These are phyloP conservation scores for Hypselothyrea guttata DNA, from an alignment of 2,888 invertebrate genomes.

Conservation along the genomic window DNA sequence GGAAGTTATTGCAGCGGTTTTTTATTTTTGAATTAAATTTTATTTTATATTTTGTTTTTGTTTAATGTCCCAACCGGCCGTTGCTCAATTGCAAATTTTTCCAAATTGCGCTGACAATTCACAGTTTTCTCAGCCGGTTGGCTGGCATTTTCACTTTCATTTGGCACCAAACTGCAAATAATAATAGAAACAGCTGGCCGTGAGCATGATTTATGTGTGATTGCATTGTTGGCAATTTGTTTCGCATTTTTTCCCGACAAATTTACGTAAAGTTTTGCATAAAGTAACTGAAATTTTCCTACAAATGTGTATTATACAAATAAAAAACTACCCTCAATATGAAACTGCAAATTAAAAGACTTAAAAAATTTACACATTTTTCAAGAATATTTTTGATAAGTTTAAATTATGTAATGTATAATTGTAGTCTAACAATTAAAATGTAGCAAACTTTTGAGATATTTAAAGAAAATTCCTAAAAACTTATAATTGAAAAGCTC, in stretches of 20 bases:
- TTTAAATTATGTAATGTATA: no score
- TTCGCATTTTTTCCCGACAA: background rate
- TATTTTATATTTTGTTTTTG: conserved; percentile 11
- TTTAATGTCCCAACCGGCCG: conserved; percentile 30
- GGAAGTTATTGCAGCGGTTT: conserved; percentile 57
- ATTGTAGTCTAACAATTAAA: no score
- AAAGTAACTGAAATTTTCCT: background rate
- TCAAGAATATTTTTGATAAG: no score
- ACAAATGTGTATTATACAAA: no score
- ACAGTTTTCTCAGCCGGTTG: conserved; percentile 51
- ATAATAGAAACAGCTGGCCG: conserved; percentile 46
- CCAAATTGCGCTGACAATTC: conserved; percentile 39
- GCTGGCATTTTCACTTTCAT: conserved; percentile 69
- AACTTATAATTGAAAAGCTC: no score
- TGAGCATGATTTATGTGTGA: conserved; percentile 15
- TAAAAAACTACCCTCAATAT: no score
- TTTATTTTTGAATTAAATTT: conserved; percentile 10
- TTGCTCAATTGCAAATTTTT: conserved; percentile 58
- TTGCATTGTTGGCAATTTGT: background rate
- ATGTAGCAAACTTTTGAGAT: no score
- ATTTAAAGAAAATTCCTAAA: no score
- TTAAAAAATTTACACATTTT: no score
- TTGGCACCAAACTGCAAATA: conserved; percentile 16
- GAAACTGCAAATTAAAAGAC: no score
- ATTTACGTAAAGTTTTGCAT: no score